Conservation (phyloP, 2,797 vertebrate genomes). For the Pangasius djambal region DNA sequence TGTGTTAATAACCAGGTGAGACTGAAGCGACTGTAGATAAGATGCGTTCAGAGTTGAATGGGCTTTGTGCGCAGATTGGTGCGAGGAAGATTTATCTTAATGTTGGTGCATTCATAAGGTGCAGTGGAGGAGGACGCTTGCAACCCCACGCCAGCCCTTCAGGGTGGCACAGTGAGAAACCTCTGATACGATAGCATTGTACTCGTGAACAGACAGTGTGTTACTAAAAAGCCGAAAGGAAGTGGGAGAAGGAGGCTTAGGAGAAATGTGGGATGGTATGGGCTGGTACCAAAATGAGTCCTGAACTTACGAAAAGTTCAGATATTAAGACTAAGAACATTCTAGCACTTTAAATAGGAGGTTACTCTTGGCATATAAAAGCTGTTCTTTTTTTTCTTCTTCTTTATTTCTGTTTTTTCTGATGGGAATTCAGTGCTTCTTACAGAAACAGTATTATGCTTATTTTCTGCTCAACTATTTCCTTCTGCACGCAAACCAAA, state of each 20-base stretch:
- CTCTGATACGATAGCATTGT: slow-evolving; percentile 58
- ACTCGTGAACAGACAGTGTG: slow-evolving; percentile 47
- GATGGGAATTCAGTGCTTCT: background rate
- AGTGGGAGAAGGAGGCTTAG: slow-evolving; percentile 43
- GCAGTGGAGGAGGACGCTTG: slow-evolving; percentile 60
- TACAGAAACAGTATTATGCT: background rate
- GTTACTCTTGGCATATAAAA: background rate
- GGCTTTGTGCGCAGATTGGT: slow-evolving; percentile 55
- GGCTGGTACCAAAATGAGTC: background rate
- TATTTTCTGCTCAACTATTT: background rate
- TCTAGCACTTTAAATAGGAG: background rate
- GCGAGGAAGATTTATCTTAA: slow-evolving; percentile 57
- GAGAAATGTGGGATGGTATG: slow-evolving; percentile 43
- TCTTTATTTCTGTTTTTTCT: background rate
- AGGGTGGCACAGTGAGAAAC: slow-evolving; percentile 57
- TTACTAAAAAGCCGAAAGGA: slow-evolving; percentile 49
- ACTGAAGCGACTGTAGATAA: slow-evolving; percentile 31
- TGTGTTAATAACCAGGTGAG: slow-evolving; percentile 29
- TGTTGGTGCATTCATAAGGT: slow-evolving; percentile 63
- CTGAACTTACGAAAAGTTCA: slow-evolving; percentile 13
- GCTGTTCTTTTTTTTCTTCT: too few species aligned
- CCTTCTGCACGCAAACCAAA: background rate
- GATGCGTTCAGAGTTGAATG: slow-evolving; percentile 48
- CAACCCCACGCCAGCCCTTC: slow-evolving; percentile 34
- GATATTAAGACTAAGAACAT: background rate